Conservation (phyloP, 2,888 invertebrate species). For the Parascotia fuliginaria region DNA sequence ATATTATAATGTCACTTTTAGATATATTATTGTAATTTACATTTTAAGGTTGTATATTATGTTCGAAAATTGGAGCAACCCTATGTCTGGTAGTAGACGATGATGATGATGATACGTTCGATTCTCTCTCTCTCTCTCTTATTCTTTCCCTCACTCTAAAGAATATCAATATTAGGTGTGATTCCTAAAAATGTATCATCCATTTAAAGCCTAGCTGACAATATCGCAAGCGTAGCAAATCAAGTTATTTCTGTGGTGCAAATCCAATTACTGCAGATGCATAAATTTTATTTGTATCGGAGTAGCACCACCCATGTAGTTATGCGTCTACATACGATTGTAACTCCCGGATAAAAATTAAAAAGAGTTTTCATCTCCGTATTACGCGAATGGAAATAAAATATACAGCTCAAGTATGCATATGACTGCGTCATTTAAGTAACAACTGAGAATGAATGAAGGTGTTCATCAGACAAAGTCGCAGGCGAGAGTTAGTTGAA, state of each 20-base stretch:
- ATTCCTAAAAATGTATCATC: constrained; percentile 26
- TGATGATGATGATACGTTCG: no score
- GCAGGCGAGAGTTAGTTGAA: no score
- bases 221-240: constrained; percentile 24
- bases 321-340: constrained; percentile 31
- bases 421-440: neutral
- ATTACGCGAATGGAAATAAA: neutral
- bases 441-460: neutral
- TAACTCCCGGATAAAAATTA: constrained; percentile 30
- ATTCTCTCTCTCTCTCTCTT: no score
- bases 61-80: no score
- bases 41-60: no score
- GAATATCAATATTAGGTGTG: constrained; percentile 4
- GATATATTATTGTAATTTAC: no score
- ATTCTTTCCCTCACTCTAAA: no score
- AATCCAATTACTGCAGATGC: constrained; percentile 46
- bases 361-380: constrained; percentile 15
- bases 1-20: no score
- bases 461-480: no score
- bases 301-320: constrained; percentile 22
- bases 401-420: constrained; percentile 2
- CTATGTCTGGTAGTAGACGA: no score
- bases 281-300: constrained; percentile 45
- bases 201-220: constrained; percentile 23
- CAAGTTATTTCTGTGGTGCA: constrained; percentile 39